Evolutionary conservation across 2,888 invertebrate genomes (phyloP).

Genomic region (Tipula vernalis): DNA sequence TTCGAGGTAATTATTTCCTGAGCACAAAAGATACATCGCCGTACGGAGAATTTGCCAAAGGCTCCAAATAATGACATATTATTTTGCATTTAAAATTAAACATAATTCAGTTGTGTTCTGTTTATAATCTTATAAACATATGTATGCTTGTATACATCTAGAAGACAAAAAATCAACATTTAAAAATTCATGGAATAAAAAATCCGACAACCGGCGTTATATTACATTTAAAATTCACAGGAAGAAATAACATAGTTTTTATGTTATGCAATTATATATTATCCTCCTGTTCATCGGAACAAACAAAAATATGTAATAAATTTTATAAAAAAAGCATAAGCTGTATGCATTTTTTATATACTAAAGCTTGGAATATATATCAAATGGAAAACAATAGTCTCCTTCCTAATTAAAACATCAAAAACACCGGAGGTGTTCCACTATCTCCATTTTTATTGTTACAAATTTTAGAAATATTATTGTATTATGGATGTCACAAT

Average conservation of each 20-base stretch:
- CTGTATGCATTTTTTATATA: not conserved
- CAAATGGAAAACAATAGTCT: not conserved
- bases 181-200: not conserved
- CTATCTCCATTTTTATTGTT: no score
- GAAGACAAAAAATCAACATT: not conserved
- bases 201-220: not conserved
- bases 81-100: no score
- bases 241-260: not conserved
- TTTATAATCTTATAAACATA: not conserved
- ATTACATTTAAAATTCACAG: not conserved
- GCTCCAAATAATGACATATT: not conserved
- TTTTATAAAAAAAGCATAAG: not conserved
- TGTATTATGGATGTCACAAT: no score
- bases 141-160: not conserved
- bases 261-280: not conserved
- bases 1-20: constrained; percentile 14
- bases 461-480: no score
- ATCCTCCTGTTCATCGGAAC: not conserved
- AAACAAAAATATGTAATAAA: not conserved
- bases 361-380: not conserved
- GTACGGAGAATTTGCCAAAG: not conserved
- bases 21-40: not conserved
- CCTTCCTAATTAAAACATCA: not conserved
- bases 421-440: no score
- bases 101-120: not conserved